phyloP scores from a whole-genome alignment of 2,113 vertebrate genomes.

The Herpailurus yagouaroundi region DNA sequence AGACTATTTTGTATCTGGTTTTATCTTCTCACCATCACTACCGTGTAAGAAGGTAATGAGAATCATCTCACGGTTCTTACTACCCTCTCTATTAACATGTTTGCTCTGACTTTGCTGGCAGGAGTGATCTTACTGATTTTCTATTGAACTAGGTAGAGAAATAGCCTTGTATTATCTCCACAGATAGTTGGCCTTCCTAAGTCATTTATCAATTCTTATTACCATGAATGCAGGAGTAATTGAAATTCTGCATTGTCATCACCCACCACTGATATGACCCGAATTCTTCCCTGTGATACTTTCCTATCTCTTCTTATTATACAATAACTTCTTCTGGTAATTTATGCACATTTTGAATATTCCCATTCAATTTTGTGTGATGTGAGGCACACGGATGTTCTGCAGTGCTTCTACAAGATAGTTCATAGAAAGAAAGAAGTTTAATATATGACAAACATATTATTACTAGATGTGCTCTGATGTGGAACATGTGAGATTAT shows the following conservation, averaged over 20 bases:
- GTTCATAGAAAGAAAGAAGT: background rate
- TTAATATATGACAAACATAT: background rate
- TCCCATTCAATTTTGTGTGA: conserved; percentile 52
- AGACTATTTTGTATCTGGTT: background rate
- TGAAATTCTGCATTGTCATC: conserved; percentile 71
- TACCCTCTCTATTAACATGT: background rate
- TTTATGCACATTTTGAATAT: conserved; percentile 30
- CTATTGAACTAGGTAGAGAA: background rate
- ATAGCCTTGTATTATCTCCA: background rate
- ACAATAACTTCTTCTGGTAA: conserved; percentile 48
- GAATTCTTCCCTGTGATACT: conserved; percentile 51
- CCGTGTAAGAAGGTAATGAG: too few species aligned
- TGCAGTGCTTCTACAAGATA: background rate
- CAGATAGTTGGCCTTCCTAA: background rate
- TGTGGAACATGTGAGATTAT: background rate
- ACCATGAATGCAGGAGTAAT: conserved; percentile 40
- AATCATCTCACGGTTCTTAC: background rate
- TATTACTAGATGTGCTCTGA: background rate
- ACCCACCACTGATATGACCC: conserved; percentile 48
- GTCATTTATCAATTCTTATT: conserved; percentile 71
- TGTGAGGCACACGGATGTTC: background rate
- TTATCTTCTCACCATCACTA: background rate
- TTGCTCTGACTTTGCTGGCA: conserved; percentile 49
- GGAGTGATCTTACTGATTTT: conserved; percentile 41
- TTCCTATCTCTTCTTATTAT: conserved; percentile 51